Evolutionary conservation across 2,797 vertebrate genomes (phyloP), one percentile per base, ranked within the genome.

Genomic region (Tarsius wallacei): DNA sequence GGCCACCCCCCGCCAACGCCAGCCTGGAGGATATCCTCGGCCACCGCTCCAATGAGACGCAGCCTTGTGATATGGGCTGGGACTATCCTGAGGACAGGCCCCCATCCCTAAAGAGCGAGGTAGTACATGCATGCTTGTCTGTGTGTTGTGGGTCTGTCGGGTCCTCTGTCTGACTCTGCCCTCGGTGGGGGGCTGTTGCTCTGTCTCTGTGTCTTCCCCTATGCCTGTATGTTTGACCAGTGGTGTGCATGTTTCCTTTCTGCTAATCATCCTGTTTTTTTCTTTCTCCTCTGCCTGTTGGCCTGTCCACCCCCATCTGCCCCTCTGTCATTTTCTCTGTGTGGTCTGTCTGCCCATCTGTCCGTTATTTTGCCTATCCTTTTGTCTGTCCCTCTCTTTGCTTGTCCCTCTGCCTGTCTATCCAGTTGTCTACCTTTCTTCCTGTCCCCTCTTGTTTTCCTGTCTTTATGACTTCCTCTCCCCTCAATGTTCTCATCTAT

Each of bases 41-140:
- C 0, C 99, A 99, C 0, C 98, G 99, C 33, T 97, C 99, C 4
- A 99, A 99, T 0, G 9, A 53, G 14, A 99, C 99, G 0, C 97
- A 99, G 21, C 90, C 92, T 17, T 99, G 99, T 26, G 80, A 61
- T 1, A 68, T 97, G 8, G 99, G 99, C 53, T 99, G 99, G 93
- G 96, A 98, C 51, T 99, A 99, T 90, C 97, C 95, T 1, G 96
- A 99, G 5, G 16, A 73, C 47, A 98, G 94, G 19, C 96, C 98
- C 33, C 98, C 59, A 66, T 99, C 98, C 0, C 98, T 99, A 26
- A 96, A 98, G 82, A 99, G 99, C 0, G 99, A 99, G 98, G 99
- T 99, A 97, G 97, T 42, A 6, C 42, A 42, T 42, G 42, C 4
- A 42, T 42, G 42, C 7, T 42, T 42, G 42, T 42, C 42, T 42